Percentiles rank a stretch among this genome's conserved stretches.
These are phyloP conservation scores for Shargacucullia verbasci DNA, from an alignment of 2,888 invertebrate species.

Conservation along the genomic window DNA sequence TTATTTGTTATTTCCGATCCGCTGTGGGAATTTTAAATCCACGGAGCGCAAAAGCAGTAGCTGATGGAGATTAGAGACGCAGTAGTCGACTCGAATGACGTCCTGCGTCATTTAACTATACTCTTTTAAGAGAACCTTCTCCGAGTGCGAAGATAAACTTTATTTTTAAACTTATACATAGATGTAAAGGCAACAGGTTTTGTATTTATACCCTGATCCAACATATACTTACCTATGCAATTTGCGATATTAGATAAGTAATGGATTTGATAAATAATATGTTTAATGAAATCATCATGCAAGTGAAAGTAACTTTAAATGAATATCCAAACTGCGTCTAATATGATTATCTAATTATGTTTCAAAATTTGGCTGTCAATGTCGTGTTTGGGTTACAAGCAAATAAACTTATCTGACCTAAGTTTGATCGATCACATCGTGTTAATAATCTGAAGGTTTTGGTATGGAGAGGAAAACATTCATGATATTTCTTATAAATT, in stretches of 20 bases:
- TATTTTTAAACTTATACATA: constrained; percentile 55
- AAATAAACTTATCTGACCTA: constrained; percentile 23
- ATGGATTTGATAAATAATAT: constrained; percentile 14
- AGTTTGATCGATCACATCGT: constrained; percentile 48
- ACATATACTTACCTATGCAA: constrained; percentile 10
- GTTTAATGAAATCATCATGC: constrained; percentile 23
- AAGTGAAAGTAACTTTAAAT: constrained; percentile 14
- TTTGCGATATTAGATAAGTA: constrained; percentile 36
- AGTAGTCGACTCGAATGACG: constrained; percentile 49
- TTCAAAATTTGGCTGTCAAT: constrained; percentile 15
- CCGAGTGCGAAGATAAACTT: constrained; percentile 48
- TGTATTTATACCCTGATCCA: constrained; percentile 39
- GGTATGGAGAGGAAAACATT: constrained; percentile 26
- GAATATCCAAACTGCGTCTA: not conserved
- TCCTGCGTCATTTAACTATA: constrained; percentile 50
- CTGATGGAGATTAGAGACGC: constrained; percentile 53
- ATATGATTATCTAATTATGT: constrained; percentile 8
- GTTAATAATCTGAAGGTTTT: constrained; percentile 32
- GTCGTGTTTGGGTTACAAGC: constrained; percentile 16
- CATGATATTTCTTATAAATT: constrained; percentile 27
- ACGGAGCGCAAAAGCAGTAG: constrained; percentile 44
- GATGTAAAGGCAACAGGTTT: constrained; percentile 53
- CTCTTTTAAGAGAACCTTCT: constrained; percentile 52
- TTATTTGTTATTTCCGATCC: constrained; percentile 45
- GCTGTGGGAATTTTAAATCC: constrained; percentile 43